Evolutionary conservation across 1,140 invertebrate genomes (phyloP).

Genomic region (Centruroides vittatus): DNA sequence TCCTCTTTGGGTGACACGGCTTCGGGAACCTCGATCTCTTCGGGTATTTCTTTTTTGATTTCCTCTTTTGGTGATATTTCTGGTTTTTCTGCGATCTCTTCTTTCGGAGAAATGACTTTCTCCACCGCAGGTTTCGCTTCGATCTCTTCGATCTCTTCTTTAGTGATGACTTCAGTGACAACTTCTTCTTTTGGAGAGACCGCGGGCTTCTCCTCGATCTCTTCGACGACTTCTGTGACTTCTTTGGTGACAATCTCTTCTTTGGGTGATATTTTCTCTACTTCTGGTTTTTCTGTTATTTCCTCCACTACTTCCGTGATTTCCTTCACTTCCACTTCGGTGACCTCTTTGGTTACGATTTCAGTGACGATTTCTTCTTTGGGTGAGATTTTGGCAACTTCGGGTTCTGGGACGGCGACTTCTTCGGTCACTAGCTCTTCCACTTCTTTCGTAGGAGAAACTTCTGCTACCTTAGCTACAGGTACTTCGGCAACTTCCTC

Average conservation of each 20-base stretch:
- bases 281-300: slow-evolving; percentile 4
- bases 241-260: neutral
- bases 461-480: slow-evolving; percentile 18
- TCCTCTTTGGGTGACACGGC: slow-evolving; percentile 1
- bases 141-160: slow-evolving; percentile 37
- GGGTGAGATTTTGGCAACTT: too few relatives aligned
- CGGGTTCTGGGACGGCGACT: too few relatives aligned
- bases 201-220: neutral
- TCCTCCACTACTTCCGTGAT: slow-evolving; percentile 6
- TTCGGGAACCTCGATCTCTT: slow-evolving; percentile 7
- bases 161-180: slow-evolving; percentile 27
- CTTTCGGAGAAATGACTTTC: too few relatives aligned
- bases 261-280: neutral
- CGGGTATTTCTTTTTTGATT: slow-evolving; percentile 1
- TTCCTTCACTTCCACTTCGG: slow-evolving; percentile 1
- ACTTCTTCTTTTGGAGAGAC: slow-evolving; percentile 5
- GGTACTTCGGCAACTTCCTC: slow-evolving; percentile 8
- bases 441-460: neutral
- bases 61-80: slow-evolving; percentile 3
- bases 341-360: neutral
- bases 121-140: slow-evolving; percentile 25
- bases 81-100: neutral
- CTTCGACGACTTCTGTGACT: neutral
- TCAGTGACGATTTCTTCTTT: neutral
- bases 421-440: slow-evolving; percentile 7